Percentiles rank a stretch among this genome's conserved stretches.
These are phyloP conservation scores for Polypterus bichir DNA, from an alignment of 2,113 vertebrate genomes.

Conservation along the genomic window DNA sequence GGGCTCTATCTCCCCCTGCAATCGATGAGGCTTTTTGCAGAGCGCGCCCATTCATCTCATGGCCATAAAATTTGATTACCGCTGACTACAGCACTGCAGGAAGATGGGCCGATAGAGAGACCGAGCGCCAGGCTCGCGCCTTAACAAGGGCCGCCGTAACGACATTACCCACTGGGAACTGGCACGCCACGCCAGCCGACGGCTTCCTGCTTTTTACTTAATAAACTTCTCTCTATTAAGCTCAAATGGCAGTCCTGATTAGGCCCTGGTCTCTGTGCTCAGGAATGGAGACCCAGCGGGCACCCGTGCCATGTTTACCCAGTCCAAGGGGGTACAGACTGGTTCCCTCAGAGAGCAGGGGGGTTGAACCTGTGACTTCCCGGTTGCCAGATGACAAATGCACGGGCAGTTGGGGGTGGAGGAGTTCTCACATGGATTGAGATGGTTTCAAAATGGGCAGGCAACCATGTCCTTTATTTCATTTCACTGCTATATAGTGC, in stretches of 20 bases:
- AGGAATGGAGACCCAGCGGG: background rate
- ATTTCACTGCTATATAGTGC: no score
- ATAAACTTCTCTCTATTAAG: slow-evolving; percentile 19
- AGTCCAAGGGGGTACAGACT: no score
- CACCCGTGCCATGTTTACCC: no score
- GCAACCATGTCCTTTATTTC: no score
- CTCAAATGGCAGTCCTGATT: slow-evolving; percentile 25
- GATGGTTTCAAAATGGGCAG: no score
- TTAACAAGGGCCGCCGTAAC: slow-evolving; percentile 28
- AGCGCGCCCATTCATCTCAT: slow-evolving; percentile 79
- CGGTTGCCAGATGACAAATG: no score
- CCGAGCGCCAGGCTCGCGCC: slow-evolving; percentile 51
- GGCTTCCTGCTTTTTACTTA: slow-evolving; percentile 23
- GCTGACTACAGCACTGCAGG: slow-evolving; percentile 71
- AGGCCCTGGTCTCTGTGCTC: slow-evolving; percentile 19
- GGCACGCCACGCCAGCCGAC: slow-evolving; percentile 22
- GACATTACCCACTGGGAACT: slow-evolving; percentile 21
- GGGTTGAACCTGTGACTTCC: no score
- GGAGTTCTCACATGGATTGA: no score
- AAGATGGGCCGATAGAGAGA: slow-evolving; percentile 69
- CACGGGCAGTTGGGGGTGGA: no score
- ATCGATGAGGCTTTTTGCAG: slow-evolving; percentile 73
- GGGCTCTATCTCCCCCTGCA: slow-evolving; percentile 64
- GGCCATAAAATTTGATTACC: slow-evolving; percentile 83
- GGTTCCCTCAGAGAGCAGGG: no score